Evolutionary conservation across 1,140 invertebrate species (phyloP), one percentile per base, ranked within the genome.

Genomic region (Polypedilum pembai): DNA sequence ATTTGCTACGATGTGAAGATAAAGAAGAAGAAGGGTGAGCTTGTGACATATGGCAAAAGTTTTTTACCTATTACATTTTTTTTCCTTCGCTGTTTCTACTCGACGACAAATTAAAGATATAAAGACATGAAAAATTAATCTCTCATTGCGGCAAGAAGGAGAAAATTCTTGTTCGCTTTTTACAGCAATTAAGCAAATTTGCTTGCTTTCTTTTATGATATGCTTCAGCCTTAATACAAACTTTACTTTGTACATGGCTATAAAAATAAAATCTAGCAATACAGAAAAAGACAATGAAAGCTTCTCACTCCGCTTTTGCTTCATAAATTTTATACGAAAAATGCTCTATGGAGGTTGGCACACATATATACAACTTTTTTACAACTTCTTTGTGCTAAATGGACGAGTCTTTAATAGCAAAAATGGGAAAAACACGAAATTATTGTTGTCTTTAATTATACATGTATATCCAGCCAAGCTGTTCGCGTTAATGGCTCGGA

Each of bases 361-460:
- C 5, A 33, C 45, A 56, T n/a, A 56, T 56, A 56, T 56, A 56
- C 24, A 56, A n/a, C 45, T 56, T 56, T 10, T 8, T 45, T 45
- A 12, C 15, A 4, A 45, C 15, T 45, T 12, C 45, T 56, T 33
- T 56, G 45, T 56, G 45, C 45, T 15, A 56, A 56, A 56, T 56
- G 45, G 45, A 56, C 45, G 45, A 56, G n/a, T 56, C 45, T 56
- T 56, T 56, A 56, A 56, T 56, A n/a, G 45, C 45, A 15, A 33
- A 33, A 33, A 33, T 33, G 24, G 24, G 24, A 33, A 33, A 33
- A 33, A 15, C 45, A 56, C n/a, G n/a, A 56, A 56, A 56, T 56
- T 56, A 56, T 56, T 56, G 45, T 56, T 56, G 45, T 56, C 45
- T 56, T 56, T 56, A 56, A 56, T 56, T 56, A 56, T 56, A 56